A percentile compares a stretch with the other conserved stretches of the same genome.
Evolutionary conservation across 2,888 invertebrate species (phyloP).

Genomic region (Celastrina argiolus): DNA sequence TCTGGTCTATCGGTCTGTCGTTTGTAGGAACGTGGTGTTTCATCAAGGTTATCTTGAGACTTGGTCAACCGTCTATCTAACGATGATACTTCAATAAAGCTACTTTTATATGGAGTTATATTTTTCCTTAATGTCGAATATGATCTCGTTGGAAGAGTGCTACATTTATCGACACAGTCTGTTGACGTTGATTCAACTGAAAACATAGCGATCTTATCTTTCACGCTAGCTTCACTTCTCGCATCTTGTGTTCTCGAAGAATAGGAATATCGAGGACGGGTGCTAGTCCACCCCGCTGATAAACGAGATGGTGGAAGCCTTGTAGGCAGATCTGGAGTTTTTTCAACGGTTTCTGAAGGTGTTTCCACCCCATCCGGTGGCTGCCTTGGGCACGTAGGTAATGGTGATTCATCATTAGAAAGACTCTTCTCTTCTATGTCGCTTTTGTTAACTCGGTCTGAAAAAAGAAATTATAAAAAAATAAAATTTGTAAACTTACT

Average conservation of each 20-base stretch:
- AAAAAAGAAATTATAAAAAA: constrained; percentile 34
- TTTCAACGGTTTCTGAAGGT: constrained; percentile 82
- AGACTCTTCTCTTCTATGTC: constrained; percentile 71
- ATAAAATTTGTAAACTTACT: neutral
- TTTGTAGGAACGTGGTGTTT: constrained; percentile 64
- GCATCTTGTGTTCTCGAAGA: constrained; percentile 84
- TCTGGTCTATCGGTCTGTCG: constrained; percentile 63
- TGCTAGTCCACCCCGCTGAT: constrained; percentile 49
- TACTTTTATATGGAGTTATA: constrained; percentile 47
- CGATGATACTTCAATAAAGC: constrained; percentile 57
- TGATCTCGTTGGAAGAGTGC: constrained; percentile 57
- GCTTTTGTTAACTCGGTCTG: constrained; percentile 69
- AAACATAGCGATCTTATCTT: constrained; percentile 93
- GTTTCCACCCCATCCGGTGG: constrained; percentile 91
- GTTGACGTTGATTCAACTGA: constrained; percentile 75
- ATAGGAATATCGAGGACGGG: constrained; percentile 61
- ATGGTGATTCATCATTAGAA: constrained; percentile 68
- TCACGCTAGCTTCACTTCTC: constrained; percentile 87
- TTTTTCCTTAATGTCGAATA: constrained; percentile 52
- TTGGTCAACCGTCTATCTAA: constrained; percentile 68
- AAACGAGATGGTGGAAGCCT: constrained; percentile 55
- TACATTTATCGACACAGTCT: constrained; percentile 63
- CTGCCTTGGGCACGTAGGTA: constrained; percentile 82
- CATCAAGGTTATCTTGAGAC: constrained; percentile 73
- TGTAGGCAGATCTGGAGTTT: constrained; percentile 59